A percentile compares a stretch with the other conserved stretches of the same genome.
phyloP scores from a whole-genome alignment of 2,797 vertebrate genomes.

The Danio choprae region DNA sequence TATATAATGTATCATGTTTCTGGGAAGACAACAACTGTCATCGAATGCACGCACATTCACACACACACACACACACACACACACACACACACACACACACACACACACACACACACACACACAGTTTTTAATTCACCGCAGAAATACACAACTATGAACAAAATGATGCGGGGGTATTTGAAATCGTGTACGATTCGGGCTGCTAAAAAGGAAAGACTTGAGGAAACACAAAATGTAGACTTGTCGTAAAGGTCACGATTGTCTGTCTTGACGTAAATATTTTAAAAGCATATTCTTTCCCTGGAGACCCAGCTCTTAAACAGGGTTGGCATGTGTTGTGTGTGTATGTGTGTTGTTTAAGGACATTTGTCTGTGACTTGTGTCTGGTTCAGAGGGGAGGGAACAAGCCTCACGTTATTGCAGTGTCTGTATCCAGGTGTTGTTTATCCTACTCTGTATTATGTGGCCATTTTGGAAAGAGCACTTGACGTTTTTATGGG shows the following conservation, averaged over 20 bases:
- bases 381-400: slow-evolving; percentile 13
- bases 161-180: not conserved
- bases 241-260: not conserved
- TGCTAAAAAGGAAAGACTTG: not conserved
- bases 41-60: not conserved
- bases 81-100: no score
- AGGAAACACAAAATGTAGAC: not conserved
- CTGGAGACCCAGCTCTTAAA: not conserved
- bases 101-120: not conserved
- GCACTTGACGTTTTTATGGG: slow-evolving; percentile 45
- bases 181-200: not conserved
- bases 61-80: not conserved
- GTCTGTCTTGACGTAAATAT: slow-evolving; percentile 35
- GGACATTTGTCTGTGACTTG: slow-evolving; percentile 27
- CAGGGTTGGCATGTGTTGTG: slow-evolving; percentile 7
- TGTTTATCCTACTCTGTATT: slow-evolving; percentile 40
- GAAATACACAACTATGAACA: not conserved
- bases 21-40: slow-evolving; percentile 44
- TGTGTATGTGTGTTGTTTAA: slow-evolving; percentile 22
- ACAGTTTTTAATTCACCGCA: not conserved
- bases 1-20: slow-evolving; percentile 32
- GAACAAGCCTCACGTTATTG: not conserved
- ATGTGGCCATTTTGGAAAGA: slow-evolving; percentile 45
- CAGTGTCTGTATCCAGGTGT: slow-evolving; percentile 47
- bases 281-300: slow-evolving; percentile 4